phyloP scores from a whole-genome alignment of 1,140 invertebrate genomes.

The Mamestra configurata region DNA sequence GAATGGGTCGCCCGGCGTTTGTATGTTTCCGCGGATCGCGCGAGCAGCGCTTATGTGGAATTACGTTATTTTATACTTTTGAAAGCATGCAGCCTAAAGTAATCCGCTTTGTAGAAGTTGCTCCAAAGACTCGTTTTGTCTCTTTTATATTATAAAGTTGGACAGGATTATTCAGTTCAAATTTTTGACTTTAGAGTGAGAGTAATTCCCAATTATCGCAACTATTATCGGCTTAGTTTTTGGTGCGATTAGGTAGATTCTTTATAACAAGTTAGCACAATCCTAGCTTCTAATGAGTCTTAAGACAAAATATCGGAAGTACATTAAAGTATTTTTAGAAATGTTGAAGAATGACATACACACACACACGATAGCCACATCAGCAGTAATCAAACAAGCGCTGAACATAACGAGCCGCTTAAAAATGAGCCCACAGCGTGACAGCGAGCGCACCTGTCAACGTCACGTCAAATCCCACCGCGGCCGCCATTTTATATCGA shows the following conservation, averaged over 20 bases:
- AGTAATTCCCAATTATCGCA: not conserved
- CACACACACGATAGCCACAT: conserved; percentile 22
- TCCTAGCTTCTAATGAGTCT: not conserved
- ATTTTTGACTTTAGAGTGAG: not conserved
- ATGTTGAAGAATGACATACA: too few relatives aligned
- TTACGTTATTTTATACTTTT: conserved; percentile 57
- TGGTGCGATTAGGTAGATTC: not conserved
- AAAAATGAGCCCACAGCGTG: conserved; percentile 66
- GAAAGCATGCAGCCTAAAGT: conserved; percentile 46
- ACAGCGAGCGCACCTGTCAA: conserved; percentile 79
- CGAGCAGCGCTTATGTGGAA: conserved; percentile 52
- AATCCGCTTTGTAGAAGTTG: conserved; percentile 44
- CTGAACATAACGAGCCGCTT: conserved; percentile 57
- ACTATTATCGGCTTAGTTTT: not conserved
- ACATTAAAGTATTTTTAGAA: not conserved
- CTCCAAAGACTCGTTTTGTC: conserved; percentile 14
- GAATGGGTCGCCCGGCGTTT: conserved; percentile 37
- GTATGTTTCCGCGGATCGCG: conserved; percentile 41
- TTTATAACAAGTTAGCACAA: not conserved
- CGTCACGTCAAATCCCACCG: conserved; percentile 75
- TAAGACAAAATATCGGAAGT: too few relatives aligned
- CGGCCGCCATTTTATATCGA: conserved; percentile 79
- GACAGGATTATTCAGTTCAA: conserved; percentile 21
- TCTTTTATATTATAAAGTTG: conserved; percentile 8
- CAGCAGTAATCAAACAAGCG: conserved; percentile 62